A percentile compares a stretch with the other conserved stretches of the same genome.
phyloP scores from a whole-genome alignment of 2,113 vertebrate species.

The Colaptes auratus region DNA sequence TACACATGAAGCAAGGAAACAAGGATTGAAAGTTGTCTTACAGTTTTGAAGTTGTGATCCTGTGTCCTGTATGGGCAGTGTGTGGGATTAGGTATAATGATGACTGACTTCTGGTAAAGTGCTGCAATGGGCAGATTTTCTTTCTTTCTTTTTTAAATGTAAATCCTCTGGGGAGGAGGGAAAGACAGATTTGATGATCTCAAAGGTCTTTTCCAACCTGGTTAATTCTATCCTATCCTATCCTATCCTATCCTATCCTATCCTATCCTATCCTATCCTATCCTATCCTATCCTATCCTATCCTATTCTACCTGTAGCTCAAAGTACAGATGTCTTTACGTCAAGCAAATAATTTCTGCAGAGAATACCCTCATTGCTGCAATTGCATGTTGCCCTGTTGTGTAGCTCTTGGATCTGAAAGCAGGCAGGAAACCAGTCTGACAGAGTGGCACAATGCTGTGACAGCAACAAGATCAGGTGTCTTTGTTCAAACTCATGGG shows the following conservation, averaged over 20 bases:
- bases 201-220: no score
- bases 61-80: not conserved
- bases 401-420: not conserved
- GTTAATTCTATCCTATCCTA: no score
- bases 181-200: not conserved
- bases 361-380: not conserved
- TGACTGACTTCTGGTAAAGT: not conserved
- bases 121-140: not conserved
- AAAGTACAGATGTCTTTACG: not conserved
- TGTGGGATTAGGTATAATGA: not conserved
- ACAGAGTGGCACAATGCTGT: not conserved
- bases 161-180: not conserved
- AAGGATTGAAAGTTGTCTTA: not conserved
- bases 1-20: not conserved
- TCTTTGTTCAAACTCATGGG: constrained; percentile 33
- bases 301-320: not conserved
- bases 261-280: no score
- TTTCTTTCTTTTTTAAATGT: not conserved
- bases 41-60: not conserved
- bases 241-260: no score
- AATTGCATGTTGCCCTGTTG: not conserved
- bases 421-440: not conserved
- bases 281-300: no score
- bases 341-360: not conserved
- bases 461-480: not conserved